Percentiles rank a stretch among this genome's conserved stretches.
Conservation (phyloP, 2,113 vertebrate genomes). For the Vidua macroura region DNA sequence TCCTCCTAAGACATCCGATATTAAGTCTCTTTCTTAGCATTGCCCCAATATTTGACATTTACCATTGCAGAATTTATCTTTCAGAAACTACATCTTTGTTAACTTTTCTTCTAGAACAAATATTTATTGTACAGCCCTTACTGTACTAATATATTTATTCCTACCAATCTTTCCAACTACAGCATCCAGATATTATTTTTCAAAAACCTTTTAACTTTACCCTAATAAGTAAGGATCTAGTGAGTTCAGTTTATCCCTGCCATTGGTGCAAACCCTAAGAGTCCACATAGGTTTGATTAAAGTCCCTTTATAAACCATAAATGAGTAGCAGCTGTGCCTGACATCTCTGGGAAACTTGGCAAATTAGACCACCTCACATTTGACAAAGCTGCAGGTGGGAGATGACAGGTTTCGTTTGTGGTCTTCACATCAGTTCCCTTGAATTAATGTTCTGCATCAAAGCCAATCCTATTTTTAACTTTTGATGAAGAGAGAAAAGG, state of each 20-base stretch:
- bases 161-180: background rate
- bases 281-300: background rate
- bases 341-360: background rate
- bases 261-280: background rate
- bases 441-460: constrained; percentile 1
- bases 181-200: constrained; percentile 44
- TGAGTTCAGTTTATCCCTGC: background rate
- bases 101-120: constrained; percentile 54
- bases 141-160: background rate
- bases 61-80: constrained; percentile 19
- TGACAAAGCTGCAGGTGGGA: background rate
- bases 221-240: background rate
- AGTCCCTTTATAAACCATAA: background rate
- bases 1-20: background rate
- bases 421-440: constrained; percentile 3
- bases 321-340: constrained; percentile 2
- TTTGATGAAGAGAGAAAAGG: constrained; percentile 4
- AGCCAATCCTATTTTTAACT: background rate
- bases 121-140: constrained; percentile 51
- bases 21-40: constrained; percentile 44
- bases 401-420: background rate
- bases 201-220: background rate
- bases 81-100: constrained; percentile 54
- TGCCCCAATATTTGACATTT: constrained; percentile 43
- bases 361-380: constrained; percentile 17